These are phyloP conservation scores for Rhinella marina DNA, from an alignment of 2,797 vertebrate genomes.

Conservation along the genomic window DNA sequence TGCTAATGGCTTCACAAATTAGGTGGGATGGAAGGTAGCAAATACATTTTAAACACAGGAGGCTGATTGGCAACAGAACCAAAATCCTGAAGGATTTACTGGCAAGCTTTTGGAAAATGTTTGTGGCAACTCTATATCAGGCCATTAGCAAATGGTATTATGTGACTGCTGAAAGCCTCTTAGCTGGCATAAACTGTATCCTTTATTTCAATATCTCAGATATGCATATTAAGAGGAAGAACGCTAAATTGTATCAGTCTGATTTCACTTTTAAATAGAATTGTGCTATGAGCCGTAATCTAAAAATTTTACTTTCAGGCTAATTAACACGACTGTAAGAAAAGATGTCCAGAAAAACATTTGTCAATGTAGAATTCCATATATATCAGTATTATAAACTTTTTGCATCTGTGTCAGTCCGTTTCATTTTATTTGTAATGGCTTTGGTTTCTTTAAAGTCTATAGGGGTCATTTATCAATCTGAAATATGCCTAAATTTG, in stretches of 20 bases:
- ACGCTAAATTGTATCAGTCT: background rate
- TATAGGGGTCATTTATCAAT: too few relatives aligned
- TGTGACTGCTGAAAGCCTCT: background rate
- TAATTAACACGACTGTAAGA: too few relatives aligned
- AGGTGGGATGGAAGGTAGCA: constrained; percentile 59
- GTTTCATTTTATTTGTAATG: too few relatives aligned
- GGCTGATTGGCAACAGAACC: constrained; percentile 59
- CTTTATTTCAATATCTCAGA: background rate
- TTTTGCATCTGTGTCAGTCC: too few relatives aligned
- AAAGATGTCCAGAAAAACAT: too few relatives aligned
- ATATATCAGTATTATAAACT: too few relatives aligned
- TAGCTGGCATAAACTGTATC: background rate
- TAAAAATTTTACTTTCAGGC: background rate
- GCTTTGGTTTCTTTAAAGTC: too few relatives aligned
- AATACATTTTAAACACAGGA: constrained; percentile 58
- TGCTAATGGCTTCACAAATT: constrained; percentile 62
- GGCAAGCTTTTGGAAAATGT: constrained; percentile 32
- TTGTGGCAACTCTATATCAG: constrained; percentile 20
- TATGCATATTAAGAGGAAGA: background rate
- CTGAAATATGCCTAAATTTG: too few relatives aligned
- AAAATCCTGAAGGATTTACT: constrained; percentile 31
- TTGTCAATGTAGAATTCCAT: too few relatives aligned
- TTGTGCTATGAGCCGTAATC: background rate
- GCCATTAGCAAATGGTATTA: constrained; percentile 29
- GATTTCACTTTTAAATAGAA: background rate